Base-by-base conservation (phyloP, 2,113 vertebrate species). In the Ranitomeya variabilis region DNA sequence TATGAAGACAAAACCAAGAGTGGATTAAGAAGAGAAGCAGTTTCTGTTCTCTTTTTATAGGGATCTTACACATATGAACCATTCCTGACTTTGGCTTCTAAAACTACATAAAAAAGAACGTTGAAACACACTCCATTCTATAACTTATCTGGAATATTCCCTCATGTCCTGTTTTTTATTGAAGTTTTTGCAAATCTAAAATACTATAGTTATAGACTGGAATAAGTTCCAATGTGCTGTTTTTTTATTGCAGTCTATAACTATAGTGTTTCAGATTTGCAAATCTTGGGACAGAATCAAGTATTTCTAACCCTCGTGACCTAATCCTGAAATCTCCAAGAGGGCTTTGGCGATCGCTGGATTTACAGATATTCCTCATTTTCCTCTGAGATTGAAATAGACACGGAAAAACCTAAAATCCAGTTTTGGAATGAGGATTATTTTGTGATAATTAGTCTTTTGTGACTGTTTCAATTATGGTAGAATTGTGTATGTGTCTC, bases 401-500 rank as follows among this genome's bases (percentile, higher is more conserved):
- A 37, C 37, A 54, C 31, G 64, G 52, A 86, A 37, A 62, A 78
- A 16, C 19, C 74, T 76, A 13, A 54, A 76, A 66, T 64, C 57
- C 37, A 64, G 79, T 86, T 86, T 78, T 51, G 71, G 54, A 31
- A 78, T 74, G 31, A 60, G 85, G 31, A 78, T 78, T 66, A 52
- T 62, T 5, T 52, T 64, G 73, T 86, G 57, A 86, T 78, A 77
- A 86, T 86, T 77, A 86, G 73, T 78, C 73, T 78, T 51, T 86
- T 86, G 66, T 78, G 59, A 78, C 85, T 37, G 73, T 64, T 86
- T 45, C 73, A 78, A 86, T 86, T 86, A 86, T 45, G 16, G 37
- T 11, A 7, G 59, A 86, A 64, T 78, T 78, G 73, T 64, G 85
- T 11, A 54, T 78, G 18, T 45, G 7, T 11, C 57, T 23, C 71